Conservation (phyloP, 53 echinoderm and acorn worm genomes). For the Apostichopus leukothele region DNA sequence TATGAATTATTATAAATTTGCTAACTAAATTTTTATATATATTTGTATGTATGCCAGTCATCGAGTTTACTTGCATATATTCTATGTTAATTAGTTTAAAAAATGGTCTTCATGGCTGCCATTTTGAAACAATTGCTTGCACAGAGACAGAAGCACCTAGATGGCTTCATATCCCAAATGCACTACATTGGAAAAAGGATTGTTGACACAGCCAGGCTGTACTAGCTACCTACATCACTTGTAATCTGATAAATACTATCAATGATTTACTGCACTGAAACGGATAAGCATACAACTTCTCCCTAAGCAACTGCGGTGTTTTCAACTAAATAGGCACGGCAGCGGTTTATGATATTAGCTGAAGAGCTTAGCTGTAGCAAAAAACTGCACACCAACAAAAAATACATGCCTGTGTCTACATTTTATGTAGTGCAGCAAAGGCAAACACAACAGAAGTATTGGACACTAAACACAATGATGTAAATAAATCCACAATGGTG, state of each 20-base stretch:
- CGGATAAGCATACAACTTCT: conserved; percentile 31
- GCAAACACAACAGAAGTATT: not conserved
- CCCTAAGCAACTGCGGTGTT: conserved; percentile 21
- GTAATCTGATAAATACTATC: conserved; percentile 22
- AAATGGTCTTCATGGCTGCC: not conserved
- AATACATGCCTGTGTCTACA: conserved; percentile 31
- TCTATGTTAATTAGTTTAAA: no score
- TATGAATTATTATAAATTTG: no score
- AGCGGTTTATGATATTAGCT: conserved; percentile 43
- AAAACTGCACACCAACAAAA: not conserved
- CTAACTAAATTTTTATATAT: no score
- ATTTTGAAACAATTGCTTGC: not conserved
- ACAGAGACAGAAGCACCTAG: conserved; percentile 7
- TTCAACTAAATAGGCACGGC: conserved; percentile 9
- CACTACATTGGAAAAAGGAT: not conserved
- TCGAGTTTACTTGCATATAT: no score
- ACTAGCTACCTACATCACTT: conserved; percentile 35
- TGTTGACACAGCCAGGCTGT: conserved; percentile 40
- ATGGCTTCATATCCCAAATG: not conserved
- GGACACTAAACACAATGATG: not conserved
- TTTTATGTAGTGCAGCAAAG: not conserved
- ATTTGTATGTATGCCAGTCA: no score
- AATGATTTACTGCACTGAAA: conserved; percentile 28
- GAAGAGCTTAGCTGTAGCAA: conserved; percentile 32
- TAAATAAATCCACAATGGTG: not conserved